phyloP scores from a whole-genome alignment of 2,797 vertebrate species.

The Falco cherrug region DNA sequence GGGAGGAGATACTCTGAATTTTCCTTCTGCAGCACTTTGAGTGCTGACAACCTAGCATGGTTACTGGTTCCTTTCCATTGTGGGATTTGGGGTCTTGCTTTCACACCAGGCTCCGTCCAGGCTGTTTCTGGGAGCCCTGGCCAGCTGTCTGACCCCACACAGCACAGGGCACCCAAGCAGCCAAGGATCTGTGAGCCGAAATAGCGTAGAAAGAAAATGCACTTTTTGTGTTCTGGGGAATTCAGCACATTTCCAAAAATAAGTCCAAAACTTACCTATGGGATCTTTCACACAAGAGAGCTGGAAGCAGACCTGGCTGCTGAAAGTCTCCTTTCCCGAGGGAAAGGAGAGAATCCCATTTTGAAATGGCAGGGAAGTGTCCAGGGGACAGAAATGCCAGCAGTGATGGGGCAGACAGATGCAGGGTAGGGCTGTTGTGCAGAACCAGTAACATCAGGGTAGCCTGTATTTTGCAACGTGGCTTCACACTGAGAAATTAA shows the following conservation, averaged over 20 bases:
- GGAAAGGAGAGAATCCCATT: neutral
- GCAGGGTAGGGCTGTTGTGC: neutral
- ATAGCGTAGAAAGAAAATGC: neutral
- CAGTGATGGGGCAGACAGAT: neutral
- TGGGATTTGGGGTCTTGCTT: neutral
- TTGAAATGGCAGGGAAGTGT: neutral
- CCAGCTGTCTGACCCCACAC: neutral
- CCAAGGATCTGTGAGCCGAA: neutral
- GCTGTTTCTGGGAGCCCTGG: neutral
- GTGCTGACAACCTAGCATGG: neutral
- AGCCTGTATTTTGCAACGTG: neutral
- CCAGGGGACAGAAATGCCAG: neutral
- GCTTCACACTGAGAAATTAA: neutral
- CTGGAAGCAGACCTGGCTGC: neutral
- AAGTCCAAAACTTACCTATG: neutral
- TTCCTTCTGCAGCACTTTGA: neutral
- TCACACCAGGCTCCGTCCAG: neutral
- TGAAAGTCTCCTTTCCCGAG: neutral
- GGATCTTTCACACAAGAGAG: neutral
- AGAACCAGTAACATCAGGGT: neutral
- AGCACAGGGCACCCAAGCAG: neutral
- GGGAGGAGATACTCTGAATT: neutral
- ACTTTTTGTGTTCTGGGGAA: neutral
- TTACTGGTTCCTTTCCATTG: neutral
- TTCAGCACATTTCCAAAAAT: neutral